Conservation (phyloP, 2,113 vertebrate genomes). For the Loxodonta africana region DNA sequence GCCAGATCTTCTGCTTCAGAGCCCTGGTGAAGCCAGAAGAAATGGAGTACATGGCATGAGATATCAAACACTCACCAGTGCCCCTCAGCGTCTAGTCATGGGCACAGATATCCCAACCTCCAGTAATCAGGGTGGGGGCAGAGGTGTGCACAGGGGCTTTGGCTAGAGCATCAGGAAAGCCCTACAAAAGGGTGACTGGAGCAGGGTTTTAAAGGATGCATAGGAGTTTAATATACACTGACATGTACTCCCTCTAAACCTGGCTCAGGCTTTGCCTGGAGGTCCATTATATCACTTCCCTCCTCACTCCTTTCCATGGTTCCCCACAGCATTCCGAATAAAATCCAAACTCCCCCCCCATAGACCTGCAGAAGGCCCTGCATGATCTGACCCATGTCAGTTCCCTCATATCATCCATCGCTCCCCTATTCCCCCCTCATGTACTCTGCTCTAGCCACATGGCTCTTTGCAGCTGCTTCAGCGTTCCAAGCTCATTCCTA, state of each 20-base stretch:
- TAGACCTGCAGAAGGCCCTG: not conserved
- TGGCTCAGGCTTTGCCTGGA: not conserved
- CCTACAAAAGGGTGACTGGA: not conserved
- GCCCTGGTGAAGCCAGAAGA: conserved; percentile 59
- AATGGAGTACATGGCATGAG: not conserved
- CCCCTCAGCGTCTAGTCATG: not conserved
- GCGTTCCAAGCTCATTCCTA: not conserved
- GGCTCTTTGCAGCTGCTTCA: not conserved
- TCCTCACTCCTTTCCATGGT: not conserved
- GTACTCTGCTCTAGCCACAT: not conserved
- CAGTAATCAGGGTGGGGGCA: not conserved
- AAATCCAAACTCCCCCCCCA: not conserved
- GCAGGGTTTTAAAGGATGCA: conserved; percentile 48
- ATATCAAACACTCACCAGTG: not conserved
- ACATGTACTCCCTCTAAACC: not conserved
- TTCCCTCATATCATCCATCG: not conserved
- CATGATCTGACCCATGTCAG: not conserved
- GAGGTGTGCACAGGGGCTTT: not conserved
- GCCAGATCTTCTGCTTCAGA: conserved; percentile 90
- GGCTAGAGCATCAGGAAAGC: not conserved
- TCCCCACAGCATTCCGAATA: not conserved
- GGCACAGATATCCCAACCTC: not conserved
- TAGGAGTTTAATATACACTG: not conserved
- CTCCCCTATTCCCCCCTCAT: too few species aligned
- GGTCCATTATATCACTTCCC: not conserved